These are phyloP conservation scores for Danionella cerebrum DNA, from an alignment of 2,113 vertebrate genomes.

Conservation along the genomic window DNA sequence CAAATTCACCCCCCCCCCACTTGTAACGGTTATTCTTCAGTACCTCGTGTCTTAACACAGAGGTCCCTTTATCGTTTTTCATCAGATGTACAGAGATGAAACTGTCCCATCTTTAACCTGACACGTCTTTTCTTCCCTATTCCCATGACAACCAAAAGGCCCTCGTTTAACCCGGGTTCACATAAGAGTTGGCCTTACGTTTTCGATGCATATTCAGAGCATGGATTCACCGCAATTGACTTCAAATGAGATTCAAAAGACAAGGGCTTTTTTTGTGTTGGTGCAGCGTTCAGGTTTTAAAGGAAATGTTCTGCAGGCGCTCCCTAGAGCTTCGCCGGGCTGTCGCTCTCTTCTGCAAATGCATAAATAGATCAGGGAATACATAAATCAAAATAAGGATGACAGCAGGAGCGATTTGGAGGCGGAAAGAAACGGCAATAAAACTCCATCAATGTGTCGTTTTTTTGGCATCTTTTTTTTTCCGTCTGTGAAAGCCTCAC, in stretches of 20 bases:
- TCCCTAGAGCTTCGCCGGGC: constrained; percentile 51
- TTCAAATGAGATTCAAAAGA: constrained; percentile 38
- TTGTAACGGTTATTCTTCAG: too few relatives aligned
- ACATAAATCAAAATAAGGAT: constrained; percentile 74
- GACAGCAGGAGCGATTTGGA: constrained; percentile 68
- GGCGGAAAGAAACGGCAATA: constrained; percentile 61
- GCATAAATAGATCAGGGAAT: constrained; percentile 73
- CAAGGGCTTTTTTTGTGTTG: constrained; percentile 21
- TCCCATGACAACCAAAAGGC: constrained; percentile 33
- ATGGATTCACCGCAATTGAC: constrained; percentile 10
- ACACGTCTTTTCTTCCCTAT: constrained; percentile 19
- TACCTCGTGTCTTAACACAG: too few relatives aligned
- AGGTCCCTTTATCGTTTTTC: too few relatives aligned
- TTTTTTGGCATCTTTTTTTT: not conserved
- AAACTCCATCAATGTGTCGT: constrained; percentile 65
- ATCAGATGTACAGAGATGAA: too few relatives aligned
- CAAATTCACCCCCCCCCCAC: too few relatives aligned
- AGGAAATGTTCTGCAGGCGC: constrained; percentile 62
- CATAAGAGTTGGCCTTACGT: constrained; percentile 33
- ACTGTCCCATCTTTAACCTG: constrained; percentile 14
- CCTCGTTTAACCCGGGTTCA: constrained; percentile 23
- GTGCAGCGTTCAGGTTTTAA: constrained; percentile 58
- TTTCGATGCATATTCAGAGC: constrained; percentile 34
- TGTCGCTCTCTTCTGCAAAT: constrained; percentile 49
- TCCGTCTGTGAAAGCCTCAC: constrained; percentile 45